phyloP scores from a whole-genome alignment of 1,140 invertebrate species.

The Ditylenchus dipsaci region DNA sequence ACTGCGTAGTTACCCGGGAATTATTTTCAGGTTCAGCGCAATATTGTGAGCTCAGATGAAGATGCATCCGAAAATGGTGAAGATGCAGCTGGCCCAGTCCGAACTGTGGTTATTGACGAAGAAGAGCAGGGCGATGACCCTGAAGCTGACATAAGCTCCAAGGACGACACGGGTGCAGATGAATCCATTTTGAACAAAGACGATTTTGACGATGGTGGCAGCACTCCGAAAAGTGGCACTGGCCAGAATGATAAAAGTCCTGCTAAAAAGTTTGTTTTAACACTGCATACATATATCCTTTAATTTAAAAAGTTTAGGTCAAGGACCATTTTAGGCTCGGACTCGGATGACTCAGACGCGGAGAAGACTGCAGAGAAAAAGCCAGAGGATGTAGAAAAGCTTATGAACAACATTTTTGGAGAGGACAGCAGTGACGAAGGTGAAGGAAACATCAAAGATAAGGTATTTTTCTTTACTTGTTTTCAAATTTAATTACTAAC shows the following conservation, averaged over 20 bases:
- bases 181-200: too few relatives aligned
- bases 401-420: slow-evolving; percentile 49
- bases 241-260: not conserved
- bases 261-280: slow-evolving; percentile 10
- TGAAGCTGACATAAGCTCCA: too few relatives aligned
- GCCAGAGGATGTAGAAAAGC: slow-evolving; percentile 8
- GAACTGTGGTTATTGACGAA: not conserved
- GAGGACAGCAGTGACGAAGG: slow-evolving; percentile 36
- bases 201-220: too few relatives aligned
- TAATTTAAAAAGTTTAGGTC: not conserved
- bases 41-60: too few relatives aligned
- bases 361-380: slow-evolving; percentile 19
- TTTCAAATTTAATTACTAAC: not conserved
- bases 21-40: too few relatives aligned
- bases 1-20: too few relatives aligned
- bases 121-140: not conserved
- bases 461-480: not conserved
- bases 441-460: slow-evolving; percentile 27
- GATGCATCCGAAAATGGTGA: not conserved
- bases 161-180: too few relatives aligned
- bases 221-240: not conserved
- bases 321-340: not conserved
- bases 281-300: not conserved
- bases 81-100: not conserved
- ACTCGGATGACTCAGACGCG: slow-evolving; percentile 12